Conservation (phyloP, 2,797 vertebrate species). For the Cirrhinus mrigala region DNA sequence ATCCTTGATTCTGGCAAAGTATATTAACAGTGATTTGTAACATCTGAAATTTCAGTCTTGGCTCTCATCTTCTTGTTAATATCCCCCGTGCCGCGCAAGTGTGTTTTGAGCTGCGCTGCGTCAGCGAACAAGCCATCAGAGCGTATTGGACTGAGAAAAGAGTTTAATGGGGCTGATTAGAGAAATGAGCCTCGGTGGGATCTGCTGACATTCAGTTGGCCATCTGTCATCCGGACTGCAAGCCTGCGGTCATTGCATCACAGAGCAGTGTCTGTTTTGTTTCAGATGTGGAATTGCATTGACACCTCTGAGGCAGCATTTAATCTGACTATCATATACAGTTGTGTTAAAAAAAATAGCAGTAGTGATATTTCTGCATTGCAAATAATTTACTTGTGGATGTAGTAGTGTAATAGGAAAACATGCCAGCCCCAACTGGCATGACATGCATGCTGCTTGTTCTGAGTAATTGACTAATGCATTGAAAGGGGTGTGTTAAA, state of each 20-base stretch:
- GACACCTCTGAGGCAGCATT: not conserved
- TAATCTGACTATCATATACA: not conserved
- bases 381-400: too few relatives aligned
- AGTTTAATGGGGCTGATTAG: slow-evolving; percentile 16
- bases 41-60: slow-evolving; percentile 9
- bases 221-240: slow-evolving; percentile 63
- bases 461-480: too few relatives aligned
- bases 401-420: too few relatives aligned
- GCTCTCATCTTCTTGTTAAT: slow-evolving; percentile 30
- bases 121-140: slow-evolving; percentile 15
- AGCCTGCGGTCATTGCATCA: slow-evolving; percentile 55
- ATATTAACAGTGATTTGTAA: slow-evolving; percentile 45
- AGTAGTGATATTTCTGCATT: too few relatives aligned
- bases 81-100: not conserved
- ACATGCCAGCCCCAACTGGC: too few relatives aligned
- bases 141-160: slow-evolving; percentile 9
- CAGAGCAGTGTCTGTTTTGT: slow-evolving; percentile 4
- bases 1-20: slow-evolving; percentile 35
- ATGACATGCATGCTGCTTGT: too few relatives aligned
- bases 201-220: slow-evolving; percentile 54
- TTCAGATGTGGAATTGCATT: slow-evolving; percentile 2
- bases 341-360: too few relatives aligned
- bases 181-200: slow-evolving; percentile 45
- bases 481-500: too few relatives aligned
- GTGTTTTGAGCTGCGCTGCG: slow-evolving; percentile 23